phyloP scores from a whole-genome alignment of 2,113 vertebrate species.

The Psophia crepitans region DNA sequence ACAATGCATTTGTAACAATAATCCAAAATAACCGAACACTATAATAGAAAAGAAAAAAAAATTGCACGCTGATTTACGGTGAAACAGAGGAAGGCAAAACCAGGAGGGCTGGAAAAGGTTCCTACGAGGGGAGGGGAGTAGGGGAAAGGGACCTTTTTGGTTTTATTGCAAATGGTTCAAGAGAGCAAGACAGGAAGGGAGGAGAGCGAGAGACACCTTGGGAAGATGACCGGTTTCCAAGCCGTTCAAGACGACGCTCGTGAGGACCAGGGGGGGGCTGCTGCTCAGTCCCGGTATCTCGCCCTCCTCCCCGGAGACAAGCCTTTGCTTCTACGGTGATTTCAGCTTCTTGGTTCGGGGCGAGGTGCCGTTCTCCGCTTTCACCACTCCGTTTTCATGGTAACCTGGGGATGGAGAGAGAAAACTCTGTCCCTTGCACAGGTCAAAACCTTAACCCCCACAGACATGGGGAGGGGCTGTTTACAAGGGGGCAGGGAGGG shows the following conservation, averaged over 20 bases:
- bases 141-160: constrained; percentile 69
- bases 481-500: too few relatives aligned
- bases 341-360: constrained; percentile 94
- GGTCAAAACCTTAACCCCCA: background rate
- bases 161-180: constrained; percentile 73
- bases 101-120: constrained; percentile 2
- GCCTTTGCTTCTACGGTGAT: constrained; percentile 78
- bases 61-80: constrained; percentile 4
- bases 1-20: background rate
- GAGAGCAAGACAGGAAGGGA: constrained; percentile 36
- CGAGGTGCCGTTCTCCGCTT: constrained; percentile 91
- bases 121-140: background rate
- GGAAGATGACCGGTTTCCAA: constrained; percentile 13
- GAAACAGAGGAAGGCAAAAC: background rate
- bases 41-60: background rate
- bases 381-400: constrained; percentile 92
- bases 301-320: constrained; percentile 17
- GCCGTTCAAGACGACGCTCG: background rate
- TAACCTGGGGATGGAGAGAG: constrained; percentile 73
- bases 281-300: constrained; percentile 24
- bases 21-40: background rate
- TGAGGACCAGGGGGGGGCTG: background rate
- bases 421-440: background rate
- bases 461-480: fast-evolving
- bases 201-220: constrained; percentile 30